Evolutionary conservation across 2,797 vertebrate species (phyloP).

Genomic region (Psittacula echo): DNA sequence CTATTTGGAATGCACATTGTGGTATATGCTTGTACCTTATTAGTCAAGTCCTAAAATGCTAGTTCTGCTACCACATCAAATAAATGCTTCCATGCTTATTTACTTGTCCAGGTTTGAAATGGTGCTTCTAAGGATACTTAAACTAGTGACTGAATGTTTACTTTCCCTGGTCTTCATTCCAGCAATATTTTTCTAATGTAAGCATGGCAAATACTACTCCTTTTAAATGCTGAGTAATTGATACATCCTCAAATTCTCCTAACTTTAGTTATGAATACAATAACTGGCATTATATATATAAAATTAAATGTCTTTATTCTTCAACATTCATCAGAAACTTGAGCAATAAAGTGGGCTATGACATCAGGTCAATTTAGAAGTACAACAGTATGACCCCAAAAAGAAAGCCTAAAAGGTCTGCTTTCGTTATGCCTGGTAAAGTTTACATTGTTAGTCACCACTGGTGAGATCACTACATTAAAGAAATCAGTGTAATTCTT

Average conservation of each 20-base stretch:
- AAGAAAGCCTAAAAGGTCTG: neutral
- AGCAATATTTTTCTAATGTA: slow-evolving; percentile 4
- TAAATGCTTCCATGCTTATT: neutral
- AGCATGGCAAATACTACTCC: neutral
- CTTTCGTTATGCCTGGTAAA: neutral
- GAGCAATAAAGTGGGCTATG: neutral
- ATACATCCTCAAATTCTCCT: neutral
- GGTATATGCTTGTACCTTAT: neutral
- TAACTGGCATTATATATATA: neutral
- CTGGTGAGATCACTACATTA: neutral
- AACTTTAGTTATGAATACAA: neutral
- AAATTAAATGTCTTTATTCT: neutral
- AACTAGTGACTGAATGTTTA: neutral
- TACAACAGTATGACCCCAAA: neutral
- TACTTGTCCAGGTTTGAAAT: neutral
- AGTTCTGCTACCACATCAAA: neutral
- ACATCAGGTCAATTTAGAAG: neutral
- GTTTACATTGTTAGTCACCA: neutral
- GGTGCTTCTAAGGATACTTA: neutral
- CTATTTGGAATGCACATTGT: neutral
- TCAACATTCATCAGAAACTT: neutral
- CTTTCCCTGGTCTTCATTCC: neutral
- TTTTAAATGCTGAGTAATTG: neutral
- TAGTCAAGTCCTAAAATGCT: neutral
- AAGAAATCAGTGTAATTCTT: neutral